phyloP scores from a whole-genome alignment of 1,140 invertebrate species.

The Pseudomyrmex gracilis region DNA sequence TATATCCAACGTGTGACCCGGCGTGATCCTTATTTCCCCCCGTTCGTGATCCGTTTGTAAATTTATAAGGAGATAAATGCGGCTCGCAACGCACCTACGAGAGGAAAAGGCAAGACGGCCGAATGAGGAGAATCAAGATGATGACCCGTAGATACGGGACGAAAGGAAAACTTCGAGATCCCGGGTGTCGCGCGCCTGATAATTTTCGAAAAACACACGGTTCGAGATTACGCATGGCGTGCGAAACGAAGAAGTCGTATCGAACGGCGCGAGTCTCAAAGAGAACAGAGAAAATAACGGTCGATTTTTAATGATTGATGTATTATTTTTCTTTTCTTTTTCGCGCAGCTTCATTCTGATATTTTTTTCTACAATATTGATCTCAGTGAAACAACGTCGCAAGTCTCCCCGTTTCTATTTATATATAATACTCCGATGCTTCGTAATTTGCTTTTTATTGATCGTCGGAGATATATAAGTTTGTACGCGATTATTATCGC shows the following conservation, averaged over 20 bases:
- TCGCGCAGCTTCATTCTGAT: background rate
- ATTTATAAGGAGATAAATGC: slow-evolving; percentile 56
- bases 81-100: background rate
- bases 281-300: too few species aligned
- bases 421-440: background rate
- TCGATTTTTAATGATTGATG: background rate
- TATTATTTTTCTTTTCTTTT: background rate
- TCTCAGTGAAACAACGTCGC: too few species aligned
- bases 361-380: background rate
- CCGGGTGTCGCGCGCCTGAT: background rate
- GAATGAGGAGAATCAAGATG: slow-evolving; percentile 22
- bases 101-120: background rate
- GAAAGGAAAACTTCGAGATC: slow-evolving; percentile 27
- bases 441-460: background rate
- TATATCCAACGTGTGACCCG: slow-evolving; percentile 61
- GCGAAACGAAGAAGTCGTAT: slow-evolving; percentile 12
- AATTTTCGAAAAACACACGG: slow-evolving; percentile 16
- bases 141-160: slow-evolving; percentile 15
- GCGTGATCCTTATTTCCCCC: slow-evolving; percentile 31
- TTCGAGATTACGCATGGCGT: slow-evolving; percentile 10
- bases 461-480: background rate
- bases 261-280: background rate
- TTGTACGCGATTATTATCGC: background rate
- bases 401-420: too few species aligned
- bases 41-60: slow-evolving; percentile 47